Base-by-base conservation (phyloP, 1,140 invertebrate species). In the Hypsibius dujardini region DNA sequence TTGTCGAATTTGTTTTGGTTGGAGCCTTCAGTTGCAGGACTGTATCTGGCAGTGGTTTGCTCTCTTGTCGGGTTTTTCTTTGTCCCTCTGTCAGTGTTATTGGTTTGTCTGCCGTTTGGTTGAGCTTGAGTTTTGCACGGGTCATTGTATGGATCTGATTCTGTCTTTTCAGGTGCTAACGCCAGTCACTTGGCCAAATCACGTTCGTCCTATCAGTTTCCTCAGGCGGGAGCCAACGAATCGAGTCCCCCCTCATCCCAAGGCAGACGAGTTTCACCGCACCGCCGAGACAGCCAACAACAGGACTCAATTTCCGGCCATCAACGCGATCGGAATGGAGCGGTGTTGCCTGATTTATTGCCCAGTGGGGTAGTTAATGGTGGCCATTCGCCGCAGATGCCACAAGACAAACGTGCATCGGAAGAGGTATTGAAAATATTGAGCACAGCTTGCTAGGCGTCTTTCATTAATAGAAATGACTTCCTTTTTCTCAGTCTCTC, bases 331-430 rank as follows among this genome's bases (percentile, higher is more conserved):
- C 84, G 90, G 72, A 89, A 88, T 71, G 91, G 89, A 80, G 90
- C 88, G 60, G 92, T 95, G 47, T 83, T 97, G 71, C 93, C 93
- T 47, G 93, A 97, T 82, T 84, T 97, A 72, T 84, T 97, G 67
- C 93, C 91, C 76, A 84, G 78, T 2, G 79, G 79, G 72, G 78
- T 77, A 3, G 77, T 79, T 7, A 77, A 77, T 46, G 77, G 89
- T 71, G 87, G 88, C 75, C 87, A 86, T 47, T 87, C 87, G 59
- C 79, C 79, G 70, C 90, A 90, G 76, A 84, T 90, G 67, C 78
- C 77, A 12, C 88, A 92, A 77, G 91, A 95, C 81, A 92, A 93
- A 78, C 87, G 88, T 70, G 89, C 88, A 74, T 93, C 90, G 77
- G 92, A 95, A 79, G 92, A 95, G 88, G 91, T 94, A 82, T 84